A percentile compares a stretch with the other conserved stretches of the same genome.
Conservation (phyloP, 2,797 vertebrate species). For the Schizopygopsis pylzovi region DNA sequence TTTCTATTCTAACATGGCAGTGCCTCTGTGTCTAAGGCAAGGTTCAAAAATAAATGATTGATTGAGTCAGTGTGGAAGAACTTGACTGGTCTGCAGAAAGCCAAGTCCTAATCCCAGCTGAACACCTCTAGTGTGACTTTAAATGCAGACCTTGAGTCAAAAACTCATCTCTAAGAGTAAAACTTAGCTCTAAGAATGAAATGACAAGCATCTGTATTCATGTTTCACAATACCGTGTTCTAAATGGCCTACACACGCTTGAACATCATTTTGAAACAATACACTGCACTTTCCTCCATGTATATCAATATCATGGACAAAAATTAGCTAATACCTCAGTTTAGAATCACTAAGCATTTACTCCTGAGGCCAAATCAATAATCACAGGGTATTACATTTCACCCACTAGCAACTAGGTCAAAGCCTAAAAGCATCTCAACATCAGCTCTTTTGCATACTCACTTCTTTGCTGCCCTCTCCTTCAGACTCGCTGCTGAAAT, state of each 20-base stretch:
- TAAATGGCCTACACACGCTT: not conserved
- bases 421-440: conserved; percentile 2
- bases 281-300: not conserved
- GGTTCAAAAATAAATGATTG: too few species aligned
- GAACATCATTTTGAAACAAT: conserved; percentile 15
- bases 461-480: conserved; percentile 98
- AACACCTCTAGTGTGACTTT: too few species aligned
- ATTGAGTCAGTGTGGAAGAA: too few species aligned
- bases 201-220: not conserved
- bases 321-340: conserved; percentile 12
- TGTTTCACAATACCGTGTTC: conserved; percentile 1
- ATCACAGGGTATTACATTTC: conserved; percentile 22
- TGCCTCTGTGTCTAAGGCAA: too few species aligned
- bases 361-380: conserved; percentile 38
- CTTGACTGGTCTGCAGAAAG: too few species aligned
- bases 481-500: conserved; percentile 97
- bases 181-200: not conserved
- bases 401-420: conserved; percentile 15
- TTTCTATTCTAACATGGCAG: too few species aligned
- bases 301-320: conserved; percentile 15
- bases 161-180: too few species aligned
- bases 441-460: conserved; percentile 51
- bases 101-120: too few species aligned
- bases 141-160: too few species aligned
- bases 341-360: conserved; percentile 29